Percentiles rank a stretch among this genome's conserved stretches.
phyloP scores from a whole-genome alignment of 1,140 invertebrate genomes.

The Arctopsyche grandis region DNA sequence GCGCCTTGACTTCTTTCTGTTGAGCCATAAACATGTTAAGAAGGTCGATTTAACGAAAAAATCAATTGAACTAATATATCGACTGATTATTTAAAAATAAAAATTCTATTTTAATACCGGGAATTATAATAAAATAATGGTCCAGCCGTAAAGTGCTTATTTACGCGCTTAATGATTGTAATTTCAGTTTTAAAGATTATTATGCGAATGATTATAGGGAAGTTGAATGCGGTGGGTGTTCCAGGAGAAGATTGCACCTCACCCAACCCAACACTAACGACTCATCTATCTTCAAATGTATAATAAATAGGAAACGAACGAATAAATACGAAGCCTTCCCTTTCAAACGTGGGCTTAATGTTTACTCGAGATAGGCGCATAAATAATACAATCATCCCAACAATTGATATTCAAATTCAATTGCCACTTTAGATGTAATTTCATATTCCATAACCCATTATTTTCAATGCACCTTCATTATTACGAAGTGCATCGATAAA shows the following conservation, averaged over 20 bases:
- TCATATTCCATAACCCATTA: conserved; percentile 31
- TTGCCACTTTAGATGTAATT: conserved; percentile 46
- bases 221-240: conserved; percentile 28
- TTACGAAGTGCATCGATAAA: conserved; percentile 6
- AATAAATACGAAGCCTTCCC: background rate
- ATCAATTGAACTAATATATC: too few relatives aligned
- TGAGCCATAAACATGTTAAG: too few relatives aligned
- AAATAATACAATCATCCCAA: conserved; percentile 50
- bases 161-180: conserved; percentile 7
- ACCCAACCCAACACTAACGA: conserved; percentile 15
- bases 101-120: too few relatives aligned
- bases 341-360: conserved; percentile 42
- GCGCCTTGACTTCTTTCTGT: too few relatives aligned
- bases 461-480: conserved; percentile 9
- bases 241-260: conserved; percentile 36
- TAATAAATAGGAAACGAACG: conserved; percentile 14
- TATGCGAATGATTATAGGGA: conserved; percentile 5
- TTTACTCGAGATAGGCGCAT: conserved; percentile 39
- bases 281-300: conserved; percentile 6
- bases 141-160: background rate
- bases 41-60: too few relatives aligned
- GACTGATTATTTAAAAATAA: too few relatives aligned
- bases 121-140: too few relatives aligned
- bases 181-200: background rate
- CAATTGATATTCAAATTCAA: conserved; percentile 50